Base-by-base conservation (phyloP, 2,113 vertebrate species). In the Mungos mungo region DNA sequence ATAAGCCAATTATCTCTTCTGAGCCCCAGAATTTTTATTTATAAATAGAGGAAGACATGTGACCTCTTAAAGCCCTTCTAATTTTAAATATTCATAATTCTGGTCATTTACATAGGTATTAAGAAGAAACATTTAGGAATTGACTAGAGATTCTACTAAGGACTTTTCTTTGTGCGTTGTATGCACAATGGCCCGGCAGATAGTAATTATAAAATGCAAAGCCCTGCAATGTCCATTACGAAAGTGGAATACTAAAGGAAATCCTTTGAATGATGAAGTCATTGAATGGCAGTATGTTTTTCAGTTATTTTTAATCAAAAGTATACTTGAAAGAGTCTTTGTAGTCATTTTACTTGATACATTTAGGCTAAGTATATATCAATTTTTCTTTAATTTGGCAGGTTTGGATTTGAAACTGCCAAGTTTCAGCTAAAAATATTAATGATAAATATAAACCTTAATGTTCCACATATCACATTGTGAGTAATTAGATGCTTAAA, bases 381-480 rank as follows among this genome's bases (percentile, higher is more conserved):
- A 74, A n/a, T 38, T 72, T 45, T 77, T 74, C 66, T 90, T 90
- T 68, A 19, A 96, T 83, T 94, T 94, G 94, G 41, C 84, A 96
- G 29, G 3, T 91, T 96, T 63, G 29, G 23, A 54, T n/a, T 88
- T 77, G n/a, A 71, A 89, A 90, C 71, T 97, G 57, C 76, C 88
- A 97, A 94, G 50, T 93, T 94, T 96, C n/a, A 54, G 33, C 33
- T 97, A 93, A 92, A 97, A 97, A 82, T 93, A 90, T 33, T 63
- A 84, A 95, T 89, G 38, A 80, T 84, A 96, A 94, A 93, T 93
- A 86, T 47, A 96, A 92, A 82, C 68, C 35, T 95, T 90, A 89
- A 86, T 87, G 60, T 83, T 92, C 45, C 60, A 57, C n/a, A 83
- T 93, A 96, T 96, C 33, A 86, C 19, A 87, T 7, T 38, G 19